Conservation (phyloP, 1,140 invertebrate genomes). For the Aculops lycopersici region DNA sequence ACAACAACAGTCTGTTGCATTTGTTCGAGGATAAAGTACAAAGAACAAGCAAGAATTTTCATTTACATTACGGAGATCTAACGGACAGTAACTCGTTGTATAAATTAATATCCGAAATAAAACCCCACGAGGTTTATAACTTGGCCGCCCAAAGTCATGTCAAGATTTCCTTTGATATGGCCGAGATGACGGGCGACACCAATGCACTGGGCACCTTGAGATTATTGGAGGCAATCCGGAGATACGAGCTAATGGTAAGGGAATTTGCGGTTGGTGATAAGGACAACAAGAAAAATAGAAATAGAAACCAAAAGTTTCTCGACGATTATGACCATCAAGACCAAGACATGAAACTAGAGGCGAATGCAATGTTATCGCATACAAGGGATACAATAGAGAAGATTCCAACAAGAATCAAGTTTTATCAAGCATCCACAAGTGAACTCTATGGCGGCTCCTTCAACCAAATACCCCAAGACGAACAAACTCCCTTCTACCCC, state of each 20-base stretch:
- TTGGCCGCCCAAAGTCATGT: conserved; percentile 98
- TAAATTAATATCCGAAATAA: conserved; percentile 54
- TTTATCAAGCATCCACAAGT: conserved; percentile 94
- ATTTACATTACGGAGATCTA: conserved; percentile 93
- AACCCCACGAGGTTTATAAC: conserved; percentile 88
- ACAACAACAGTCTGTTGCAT: conserved; percentile 78
- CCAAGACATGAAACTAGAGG: too few relatives aligned
- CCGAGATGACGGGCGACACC: conserved; percentile 95
- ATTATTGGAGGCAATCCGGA: conserved; percentile 69
- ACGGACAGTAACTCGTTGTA: conserved; percentile 89
- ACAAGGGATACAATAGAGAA: too few relatives aligned
- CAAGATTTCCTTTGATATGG: conserved; percentile 89
- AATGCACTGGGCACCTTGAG: conserved; percentile 86
- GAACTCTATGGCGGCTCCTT: conserved; percentile 94
- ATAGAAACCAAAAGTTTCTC: too few relatives aligned
- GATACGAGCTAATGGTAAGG: too few relatives aligned
- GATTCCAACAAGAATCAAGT: conserved; percentile 45
- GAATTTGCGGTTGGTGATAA: too few relatives aligned
- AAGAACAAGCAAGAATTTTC: conserved; percentile 40
- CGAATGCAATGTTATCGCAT: too few relatives aligned
- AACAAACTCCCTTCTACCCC: conserved; percentile 94
- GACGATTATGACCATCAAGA: too few relatives aligned
- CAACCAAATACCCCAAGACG: conserved; percentile 79
- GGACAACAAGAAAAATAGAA: too few relatives aligned
- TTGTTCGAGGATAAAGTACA: conserved; percentile 57